A percentile compares a stretch with the other conserved stretches of the same genome.
These are phyloP conservation scores for Scaptomyza caliginosa DNA, from an alignment of 2,888 invertebrate genomes.

Conservation along the genomic window DNA sequence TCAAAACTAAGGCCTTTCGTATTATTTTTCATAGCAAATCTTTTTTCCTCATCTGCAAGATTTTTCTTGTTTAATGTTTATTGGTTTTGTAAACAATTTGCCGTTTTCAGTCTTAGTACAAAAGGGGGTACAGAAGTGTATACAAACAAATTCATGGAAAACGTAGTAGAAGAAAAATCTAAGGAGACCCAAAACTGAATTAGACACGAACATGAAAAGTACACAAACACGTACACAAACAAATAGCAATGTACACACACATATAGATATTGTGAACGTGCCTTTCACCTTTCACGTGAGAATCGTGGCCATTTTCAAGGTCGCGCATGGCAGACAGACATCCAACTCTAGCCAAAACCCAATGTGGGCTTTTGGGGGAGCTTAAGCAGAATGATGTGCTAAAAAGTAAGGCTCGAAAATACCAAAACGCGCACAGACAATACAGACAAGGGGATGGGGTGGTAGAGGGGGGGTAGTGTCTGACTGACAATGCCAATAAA, in stretches of 20 bases:
- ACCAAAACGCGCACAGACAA: conserved; percentile 68
- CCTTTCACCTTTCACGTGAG: conserved; percentile 74
- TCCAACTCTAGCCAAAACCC: not conserved
- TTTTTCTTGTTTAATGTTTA: not conserved
- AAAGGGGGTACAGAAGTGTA: not conserved
- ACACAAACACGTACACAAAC: conserved; percentile 4
- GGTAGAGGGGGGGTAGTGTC: conserved; percentile 18
- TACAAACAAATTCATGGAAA: not conserved
- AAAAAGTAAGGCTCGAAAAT: conserved; percentile 65
- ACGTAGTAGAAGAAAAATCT: conserved; percentile 26
- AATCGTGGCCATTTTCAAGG: conserved; percentile 72
- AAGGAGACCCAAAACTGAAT: conserved; percentile 37
- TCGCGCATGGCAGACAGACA: conserved; percentile 64
- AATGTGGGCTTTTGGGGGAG: not conserved
- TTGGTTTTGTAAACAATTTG: not conserved
- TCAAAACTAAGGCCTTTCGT: not conserved
- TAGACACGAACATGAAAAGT: conserved; percentile 35
- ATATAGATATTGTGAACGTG: conserved; percentile 44
- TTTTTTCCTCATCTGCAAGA: not conserved
- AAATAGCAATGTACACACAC: conserved; percentile 1
- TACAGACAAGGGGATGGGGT: conserved; percentile 21
- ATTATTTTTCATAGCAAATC: not conserved
- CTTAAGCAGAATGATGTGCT: not conserved
- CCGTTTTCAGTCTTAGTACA: conserved; percentile 12
- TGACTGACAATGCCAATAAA: conserved; percentile 74